Conservation (phyloP, 2,113 vertebrate genomes). For the Zosterops pallidus region DNA sequence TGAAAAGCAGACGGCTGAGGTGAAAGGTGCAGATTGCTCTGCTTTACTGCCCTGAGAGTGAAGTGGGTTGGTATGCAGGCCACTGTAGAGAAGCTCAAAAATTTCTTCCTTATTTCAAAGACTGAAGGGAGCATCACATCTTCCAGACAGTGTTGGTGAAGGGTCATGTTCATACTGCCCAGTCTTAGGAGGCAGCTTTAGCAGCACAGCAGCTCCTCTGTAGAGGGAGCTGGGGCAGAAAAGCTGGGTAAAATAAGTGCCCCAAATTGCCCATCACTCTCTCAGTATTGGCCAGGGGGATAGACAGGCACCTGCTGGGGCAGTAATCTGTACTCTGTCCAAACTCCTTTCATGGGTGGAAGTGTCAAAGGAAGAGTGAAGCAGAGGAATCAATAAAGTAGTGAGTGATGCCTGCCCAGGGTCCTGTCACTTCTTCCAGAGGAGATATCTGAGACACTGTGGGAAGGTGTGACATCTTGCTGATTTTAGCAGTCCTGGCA, state of each 20-base stretch:
- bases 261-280: not conserved
- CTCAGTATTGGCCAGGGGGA: not conserved
- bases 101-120: not conserved
- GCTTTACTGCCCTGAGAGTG: not conserved
- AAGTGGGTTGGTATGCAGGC: not conserved
- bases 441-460: not conserved
- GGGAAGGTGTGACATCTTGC: not conserved
- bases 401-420: not conserved
- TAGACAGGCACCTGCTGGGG: not conserved
- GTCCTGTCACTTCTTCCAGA: not conserved
- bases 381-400: not conserved
- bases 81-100: not conserved
- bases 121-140: not conserved
- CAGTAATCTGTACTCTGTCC: not conserved
- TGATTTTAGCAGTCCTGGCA: not conserved
- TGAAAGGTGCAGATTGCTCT: conserved; percentile 48
- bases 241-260: not conserved
- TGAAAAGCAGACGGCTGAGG: conserved; percentile 28
- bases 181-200: not conserved
- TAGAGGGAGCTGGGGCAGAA: not conserved
- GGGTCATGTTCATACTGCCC: accelerated
- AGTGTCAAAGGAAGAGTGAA: not conserved
- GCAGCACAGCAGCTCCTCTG: not conserved
- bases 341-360: not conserved
- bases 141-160: not conserved